Conservation (phyloP, 2,113 vertebrate genomes). For the Ictalurus punctatus region DNA sequence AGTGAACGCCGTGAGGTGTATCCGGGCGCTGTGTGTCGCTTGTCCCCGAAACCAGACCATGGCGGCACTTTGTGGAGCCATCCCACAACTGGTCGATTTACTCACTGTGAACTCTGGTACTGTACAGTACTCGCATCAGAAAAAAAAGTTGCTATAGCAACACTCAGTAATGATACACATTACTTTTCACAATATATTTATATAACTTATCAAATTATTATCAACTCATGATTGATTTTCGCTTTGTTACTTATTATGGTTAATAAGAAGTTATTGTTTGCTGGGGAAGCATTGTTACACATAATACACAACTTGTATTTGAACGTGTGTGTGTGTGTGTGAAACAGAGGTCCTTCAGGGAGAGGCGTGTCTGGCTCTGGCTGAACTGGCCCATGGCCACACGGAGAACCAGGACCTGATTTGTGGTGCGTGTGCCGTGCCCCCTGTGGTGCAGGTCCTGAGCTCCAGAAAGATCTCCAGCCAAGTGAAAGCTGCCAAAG, state of each 20-base stretch:
- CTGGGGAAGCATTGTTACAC: too few relatives aligned
- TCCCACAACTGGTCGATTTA: constrained; percentile 68
- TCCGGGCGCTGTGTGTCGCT: constrained; percentile 66
- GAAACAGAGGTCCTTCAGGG: constrained; percentile 68
- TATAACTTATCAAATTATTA: too few relatives aligned
- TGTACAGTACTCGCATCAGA: not conserved
- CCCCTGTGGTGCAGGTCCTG: constrained; percentile 68
- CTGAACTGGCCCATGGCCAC: constrained; percentile 70
- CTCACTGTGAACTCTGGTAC: constrained; percentile 72
- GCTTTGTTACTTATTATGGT: too few relatives aligned
- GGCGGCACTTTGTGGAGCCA: constrained; percentile 65
- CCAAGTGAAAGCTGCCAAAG: constrained; percentile 73
- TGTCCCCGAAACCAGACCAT: constrained; percentile 66
- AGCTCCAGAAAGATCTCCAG: constrained; percentile 63
- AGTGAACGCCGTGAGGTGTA: constrained; percentile 72
- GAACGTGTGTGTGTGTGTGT: constrained; percentile 7
- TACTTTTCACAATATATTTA: too few relatives aligned
- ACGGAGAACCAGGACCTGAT: constrained; percentile 68
- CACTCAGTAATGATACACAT: not conserved
- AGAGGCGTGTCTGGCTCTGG: constrained; percentile 68
- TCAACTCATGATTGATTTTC: too few relatives aligned
- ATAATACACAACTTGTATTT: not conserved
- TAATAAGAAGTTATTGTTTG: too few relatives aligned
- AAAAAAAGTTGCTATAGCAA: not conserved
- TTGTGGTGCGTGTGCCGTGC: constrained; percentile 61